These are phyloP conservation scores for Axis porcinus DNA, from an alignment of 2,113 vertebrate species.

Conservation along the genomic window DNA sequence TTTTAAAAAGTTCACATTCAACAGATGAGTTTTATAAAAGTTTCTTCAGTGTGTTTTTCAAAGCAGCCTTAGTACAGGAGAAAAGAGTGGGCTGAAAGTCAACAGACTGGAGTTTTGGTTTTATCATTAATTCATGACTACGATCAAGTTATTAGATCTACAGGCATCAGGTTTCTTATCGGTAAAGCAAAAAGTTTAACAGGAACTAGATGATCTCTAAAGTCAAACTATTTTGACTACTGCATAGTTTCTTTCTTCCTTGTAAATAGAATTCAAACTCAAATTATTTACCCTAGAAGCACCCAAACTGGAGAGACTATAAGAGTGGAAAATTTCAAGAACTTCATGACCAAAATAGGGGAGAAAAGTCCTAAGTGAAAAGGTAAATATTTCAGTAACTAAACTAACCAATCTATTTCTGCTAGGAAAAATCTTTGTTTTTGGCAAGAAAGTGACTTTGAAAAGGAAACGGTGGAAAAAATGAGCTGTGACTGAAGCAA, in stretches of 20 bases:
- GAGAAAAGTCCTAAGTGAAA: neutral
- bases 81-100: neutral
- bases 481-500: neutral
- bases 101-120: neutral
- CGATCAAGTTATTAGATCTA: neutral
- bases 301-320: neutral
- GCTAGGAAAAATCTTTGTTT: neutral
- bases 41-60: neutral
- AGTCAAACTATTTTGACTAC: neutral
- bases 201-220: neutral
- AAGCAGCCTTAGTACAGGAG: neutral
- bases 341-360: neutral
- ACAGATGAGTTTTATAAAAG: neutral
- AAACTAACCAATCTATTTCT: neutral
- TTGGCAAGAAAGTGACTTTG: neutral
- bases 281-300: neutral
- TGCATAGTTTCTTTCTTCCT: neutral
- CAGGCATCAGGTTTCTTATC: neutral
- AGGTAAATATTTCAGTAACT: conserved; percentile 17
- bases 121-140: neutral
- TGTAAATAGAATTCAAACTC: neutral
- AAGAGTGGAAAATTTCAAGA: neutral
- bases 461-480: conserved; percentile 35
- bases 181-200: neutral
- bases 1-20: neutral